Evolutionary conservation across 2,797 vertebrate species (phyloP).

Genomic region (Helicolenus hilgendorfi): DNA sequence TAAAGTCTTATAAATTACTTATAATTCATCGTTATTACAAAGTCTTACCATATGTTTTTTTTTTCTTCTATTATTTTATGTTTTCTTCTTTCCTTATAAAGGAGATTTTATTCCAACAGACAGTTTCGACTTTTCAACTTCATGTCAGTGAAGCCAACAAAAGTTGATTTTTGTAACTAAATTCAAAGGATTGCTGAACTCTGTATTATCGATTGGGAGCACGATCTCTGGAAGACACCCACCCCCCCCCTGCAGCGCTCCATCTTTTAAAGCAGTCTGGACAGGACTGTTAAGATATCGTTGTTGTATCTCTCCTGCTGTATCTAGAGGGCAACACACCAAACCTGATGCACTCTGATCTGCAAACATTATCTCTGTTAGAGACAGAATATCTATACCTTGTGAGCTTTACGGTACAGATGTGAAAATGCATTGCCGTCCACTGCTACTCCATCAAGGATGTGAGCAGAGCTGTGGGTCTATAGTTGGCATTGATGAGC

Average conservation of each 20-base stretch:
- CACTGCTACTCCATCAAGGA: constrained; percentile 20
- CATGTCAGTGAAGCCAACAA: background rate
- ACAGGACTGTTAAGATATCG: background rate
- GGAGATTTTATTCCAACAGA: background rate
- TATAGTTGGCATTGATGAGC: constrained; percentile 49
- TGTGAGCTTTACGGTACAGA: background rate
- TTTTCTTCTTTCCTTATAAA: background rate
- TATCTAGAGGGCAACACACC: background rate
- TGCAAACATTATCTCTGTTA: background rate
- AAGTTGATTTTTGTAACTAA: background rate
- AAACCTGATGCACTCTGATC: background rate
- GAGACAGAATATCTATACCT: background rate
- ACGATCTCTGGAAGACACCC: background rate
- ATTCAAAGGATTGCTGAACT: background rate
- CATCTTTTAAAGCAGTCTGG: constrained; percentile 5
- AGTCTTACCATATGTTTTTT: background rate
- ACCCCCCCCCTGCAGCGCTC: background rate
- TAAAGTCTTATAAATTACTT: background rate
- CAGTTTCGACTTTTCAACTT: background rate
- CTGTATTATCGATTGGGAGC: background rate
- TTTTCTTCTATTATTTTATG: background rate
- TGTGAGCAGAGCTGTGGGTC: constrained; percentile 33
- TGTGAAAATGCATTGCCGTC: constrained; percentile 20
- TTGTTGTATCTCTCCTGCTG: background rate
- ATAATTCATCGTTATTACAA: background rate